Base-by-base conservation (phyloP, 2,888 invertebrate genomes). In the Lepas anatifera region DNA sequence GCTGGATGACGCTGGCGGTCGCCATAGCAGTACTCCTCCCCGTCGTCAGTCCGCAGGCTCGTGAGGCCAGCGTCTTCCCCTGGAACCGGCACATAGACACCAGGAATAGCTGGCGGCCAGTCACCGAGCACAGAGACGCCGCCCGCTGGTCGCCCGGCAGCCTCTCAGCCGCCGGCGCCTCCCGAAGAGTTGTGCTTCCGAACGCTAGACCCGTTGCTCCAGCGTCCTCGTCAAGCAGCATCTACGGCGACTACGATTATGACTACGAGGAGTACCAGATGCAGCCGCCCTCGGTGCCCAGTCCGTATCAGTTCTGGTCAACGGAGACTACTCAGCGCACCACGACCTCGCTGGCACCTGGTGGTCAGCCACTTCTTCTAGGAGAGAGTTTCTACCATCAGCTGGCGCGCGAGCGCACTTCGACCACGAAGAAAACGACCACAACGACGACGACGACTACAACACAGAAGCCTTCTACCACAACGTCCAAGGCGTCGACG, bases 341-440 rank as follows among this genome's bases (percentile, higher is more conserved):
- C 10, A 43, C 66, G 46, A n/a, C 63, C 11, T 22, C 16, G 13
- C n/a, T 25, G 27, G 32, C 48, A 37, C 18, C 63, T 3, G 43
- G 7, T 46, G 43, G 16, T n/a, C 69, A 69, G 64, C 64, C 69
- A 22, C 64, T 69, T 22, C 52, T 69, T 64, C 69, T 66, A 10
- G 66, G 69, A 10, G 43, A 64, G 41, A 69, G 66, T 46, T 69
- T 48, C 48, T 48, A 50, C 48, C 50, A 68, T 48, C n/a, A 41
- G 41, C 16, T 50, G n/a, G 41, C 35, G 4, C 50, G 48, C 37
- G 25, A 64, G 13, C 37, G 41, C 27, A 68, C 39, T 6, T 46
- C 27, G 16, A 66, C 66, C 11, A 37, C 66, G 39, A 64, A 35
- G 52, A 29, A 25, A 11, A 63, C 63, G 1, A 37, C 39, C 3